These are phyloP conservation scores for Drosophila mojavensis DNA, from an alignment of 1,140 invertebrate species.

Conservation along the genomic window DNA sequence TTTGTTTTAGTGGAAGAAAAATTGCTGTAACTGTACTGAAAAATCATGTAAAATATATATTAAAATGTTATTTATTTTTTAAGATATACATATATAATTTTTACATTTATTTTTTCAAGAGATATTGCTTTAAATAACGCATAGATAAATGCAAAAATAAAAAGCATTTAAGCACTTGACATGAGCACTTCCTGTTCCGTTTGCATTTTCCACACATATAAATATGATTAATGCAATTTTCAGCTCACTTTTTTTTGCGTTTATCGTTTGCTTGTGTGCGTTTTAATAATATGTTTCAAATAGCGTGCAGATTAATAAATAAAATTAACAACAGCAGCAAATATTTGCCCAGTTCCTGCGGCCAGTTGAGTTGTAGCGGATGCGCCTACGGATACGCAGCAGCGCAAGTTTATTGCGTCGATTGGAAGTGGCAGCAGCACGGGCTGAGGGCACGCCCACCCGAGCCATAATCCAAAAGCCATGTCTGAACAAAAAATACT, in stretches of 20 bases:
- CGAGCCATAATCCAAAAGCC: neutral
- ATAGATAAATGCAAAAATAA: conserved; percentile 16
- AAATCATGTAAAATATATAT: no score
- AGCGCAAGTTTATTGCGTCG: conserved; percentile 61
- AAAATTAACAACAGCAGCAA: conserved; percentile 22
- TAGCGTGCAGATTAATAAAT: conserved; percentile 57
- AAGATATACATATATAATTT: no score
- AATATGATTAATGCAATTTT: conserved; percentile 41
- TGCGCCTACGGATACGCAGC: conserved; percentile 49
- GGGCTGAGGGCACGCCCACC: conserved; percentile 28
- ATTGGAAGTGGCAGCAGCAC: conserved; percentile 25
- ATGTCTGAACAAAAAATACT: conserved; percentile 15
- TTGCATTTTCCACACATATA: conserved; percentile 28
- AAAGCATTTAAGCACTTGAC: conserved; percentile 39
- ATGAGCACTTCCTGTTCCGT: conserved; percentile 42
- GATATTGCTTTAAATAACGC: neutral
- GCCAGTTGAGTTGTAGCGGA: conserved; percentile 56
- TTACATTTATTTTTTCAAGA: neutral
- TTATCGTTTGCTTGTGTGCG: conserved; percentile 4
- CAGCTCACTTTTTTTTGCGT: conserved; percentile 4
- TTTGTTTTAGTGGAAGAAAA: no score
- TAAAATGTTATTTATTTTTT: no score
- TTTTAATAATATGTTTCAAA: conserved; percentile 58
- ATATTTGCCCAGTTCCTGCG: conserved; percentile 55
- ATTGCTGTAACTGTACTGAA: no score